A percentile compares a stretch with the other conserved stretches of the same genome.
Evolutionary conservation across 2,888 invertebrate genomes (phyloP).

Genomic region (Drosophila yooni): DNA sequence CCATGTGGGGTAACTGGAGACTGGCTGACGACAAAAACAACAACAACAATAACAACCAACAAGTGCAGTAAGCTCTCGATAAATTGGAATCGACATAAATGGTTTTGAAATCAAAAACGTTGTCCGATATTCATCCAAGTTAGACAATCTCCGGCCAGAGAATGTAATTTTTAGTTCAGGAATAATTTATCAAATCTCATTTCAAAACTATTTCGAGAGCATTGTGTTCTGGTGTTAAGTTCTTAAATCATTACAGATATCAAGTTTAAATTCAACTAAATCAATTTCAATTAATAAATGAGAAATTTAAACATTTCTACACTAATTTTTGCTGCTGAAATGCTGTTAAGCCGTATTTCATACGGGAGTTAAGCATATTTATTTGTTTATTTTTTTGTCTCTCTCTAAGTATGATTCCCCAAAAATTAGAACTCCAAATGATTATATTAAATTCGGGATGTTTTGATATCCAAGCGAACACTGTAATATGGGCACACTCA

Average conservation of each 20-base stretch:
- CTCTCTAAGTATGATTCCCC: background rate
- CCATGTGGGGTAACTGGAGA: constrained; percentile 39
- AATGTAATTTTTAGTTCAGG: background rate
- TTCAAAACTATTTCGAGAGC: background rate
- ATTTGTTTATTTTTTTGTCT: background rate
- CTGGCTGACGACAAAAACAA: constrained; percentile 49
- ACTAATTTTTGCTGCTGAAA: background rate
- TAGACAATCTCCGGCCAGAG: background rate
- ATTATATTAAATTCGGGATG: background rate
- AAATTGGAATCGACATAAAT: background rate
- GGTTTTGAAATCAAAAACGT: background rate
- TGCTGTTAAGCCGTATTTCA: background rate
- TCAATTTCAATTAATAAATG: background rate
- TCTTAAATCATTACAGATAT: background rate
- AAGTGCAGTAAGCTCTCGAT: background rate
- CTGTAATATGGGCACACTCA: constrained; percentile 15
- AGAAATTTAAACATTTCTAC: background rate
- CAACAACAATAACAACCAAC: constrained; percentile 28
- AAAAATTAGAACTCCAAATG: background rate
- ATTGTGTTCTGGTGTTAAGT: background rate
- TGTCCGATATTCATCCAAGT: background rate
- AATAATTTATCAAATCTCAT: background rate
- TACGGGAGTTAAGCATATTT: background rate
- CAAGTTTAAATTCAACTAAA: background rate
- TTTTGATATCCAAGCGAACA: constrained; percentile 1